phyloP scores from a whole-genome alignment of 1,140 invertebrate species.

The Venustaconcha ellipsiformis region DNA sequence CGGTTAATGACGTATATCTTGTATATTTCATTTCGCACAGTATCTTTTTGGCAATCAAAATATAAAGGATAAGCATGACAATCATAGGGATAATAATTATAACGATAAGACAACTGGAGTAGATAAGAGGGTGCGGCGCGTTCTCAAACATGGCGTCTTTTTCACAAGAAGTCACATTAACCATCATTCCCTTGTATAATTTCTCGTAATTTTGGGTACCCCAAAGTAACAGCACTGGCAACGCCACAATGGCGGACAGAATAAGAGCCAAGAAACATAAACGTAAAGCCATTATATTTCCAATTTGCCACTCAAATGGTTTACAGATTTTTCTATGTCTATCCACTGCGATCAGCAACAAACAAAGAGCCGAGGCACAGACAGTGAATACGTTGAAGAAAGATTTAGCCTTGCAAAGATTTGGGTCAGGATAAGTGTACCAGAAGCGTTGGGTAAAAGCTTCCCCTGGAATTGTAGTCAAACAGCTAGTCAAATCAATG shows the following conservation, averaged over 20 bases:
- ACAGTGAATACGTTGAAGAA: slow-evolving; percentile 43
- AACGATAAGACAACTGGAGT: no score
- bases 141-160: no score
- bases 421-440: slow-evolving; percentile 38
- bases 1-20: no score
- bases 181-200: no score
- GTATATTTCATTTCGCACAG: no score
- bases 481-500: slow-evolving; percentile 40
- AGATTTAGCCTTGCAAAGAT: slow-evolving; percentile 38
- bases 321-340: slow-evolving; percentile 41
- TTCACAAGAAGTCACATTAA: slow-evolving; percentile 14
- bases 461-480: slow-evolving; percentile 45
- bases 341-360: slow-evolving; percentile 41
- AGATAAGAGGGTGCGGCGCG: no score
- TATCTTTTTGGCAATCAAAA: no score
- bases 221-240: no score
- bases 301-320: slow-evolving; percentile 38
- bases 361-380: slow-evolving; percentile 32
- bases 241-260: no score
- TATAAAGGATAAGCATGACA: no score
- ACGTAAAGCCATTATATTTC: not conserved
- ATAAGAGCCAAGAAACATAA: not conserved
- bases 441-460: slow-evolving; percentile 39
- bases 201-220: no score
- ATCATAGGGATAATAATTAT: no score